Percentiles rank a stretch among this genome's conserved stretches.
Evolutionary conservation across 2,888 invertebrate genomes (phyloP).

Genomic region (Agonopterix alstromeriana): DNA sequence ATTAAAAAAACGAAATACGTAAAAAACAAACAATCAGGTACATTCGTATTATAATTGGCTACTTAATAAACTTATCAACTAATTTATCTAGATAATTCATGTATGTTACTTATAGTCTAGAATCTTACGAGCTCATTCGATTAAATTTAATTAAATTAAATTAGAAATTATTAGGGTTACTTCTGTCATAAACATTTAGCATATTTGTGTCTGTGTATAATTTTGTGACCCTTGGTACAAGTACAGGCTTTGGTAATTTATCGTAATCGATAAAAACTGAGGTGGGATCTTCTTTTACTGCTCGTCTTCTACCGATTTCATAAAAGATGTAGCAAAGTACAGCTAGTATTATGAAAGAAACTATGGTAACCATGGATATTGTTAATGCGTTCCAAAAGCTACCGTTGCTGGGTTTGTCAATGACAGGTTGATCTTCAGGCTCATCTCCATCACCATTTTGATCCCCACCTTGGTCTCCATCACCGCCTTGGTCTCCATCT

Average conservation of each 20-base stretch:
- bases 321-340: slow-evolving; percentile 22
- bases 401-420: neutral
- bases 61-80: too few relatives aligned
- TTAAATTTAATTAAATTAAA: too few relatives aligned
- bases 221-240: slow-evolving; percentile 19
- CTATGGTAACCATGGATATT: slow-evolving; percentile 21
- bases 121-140: too few relatives aligned
- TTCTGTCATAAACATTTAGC: neutral
- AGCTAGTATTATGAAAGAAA: slow-evolving; percentile 18
- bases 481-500: neutral
- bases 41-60: too few relatives aligned
- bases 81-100: too few relatives aligned
- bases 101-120: too few relatives aligned
- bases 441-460: neutral
- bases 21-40: too few relatives aligned
- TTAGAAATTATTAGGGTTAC: too few relatives aligned
- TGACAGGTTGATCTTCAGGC: neutral
- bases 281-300: slow-evolving; percentile 10
- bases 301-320: slow-evolving; percentile 25
- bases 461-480: neutral
- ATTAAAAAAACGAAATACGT: too few relatives aligned
- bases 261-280: slow-evolving; percentile 12
- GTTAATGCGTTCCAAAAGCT: slow-evolving; percentile 31
- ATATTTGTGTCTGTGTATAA: slow-evolving; percentile 4
- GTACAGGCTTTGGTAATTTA: slow-evolving; percentile 13